Percentiles rank a stretch among this genome's conserved stretches.
phyloP scores from a whole-genome alignment of 23 tunicate genomes.

The Halocynthia aurantium region DNA sequence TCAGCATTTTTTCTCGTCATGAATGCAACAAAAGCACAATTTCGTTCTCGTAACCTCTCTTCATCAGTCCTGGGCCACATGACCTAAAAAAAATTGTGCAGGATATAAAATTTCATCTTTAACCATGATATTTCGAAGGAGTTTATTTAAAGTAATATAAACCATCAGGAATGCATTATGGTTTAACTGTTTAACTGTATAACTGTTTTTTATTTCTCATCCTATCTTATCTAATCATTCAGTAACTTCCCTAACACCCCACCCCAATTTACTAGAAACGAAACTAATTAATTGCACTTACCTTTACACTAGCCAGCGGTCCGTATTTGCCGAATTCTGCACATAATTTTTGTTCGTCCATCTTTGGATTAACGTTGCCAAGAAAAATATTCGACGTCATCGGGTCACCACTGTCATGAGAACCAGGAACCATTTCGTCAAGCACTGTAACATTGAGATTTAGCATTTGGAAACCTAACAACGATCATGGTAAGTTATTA shows the following conservation, averaged over 20 bases:
- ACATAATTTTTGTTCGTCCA: conserved; percentile 90
- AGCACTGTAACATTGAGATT: conserved; percentile 39
- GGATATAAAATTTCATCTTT: too few relatives aligned
- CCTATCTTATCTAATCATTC: too few relatives aligned
- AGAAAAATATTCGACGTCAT: conserved; percentile 89
- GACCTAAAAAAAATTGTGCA: conserved; percentile 18
- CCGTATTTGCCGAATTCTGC: conserved; percentile 92
- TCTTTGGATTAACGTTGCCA: conserved; percentile 86
- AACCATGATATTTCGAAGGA: too few relatives aligned
- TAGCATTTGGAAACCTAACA: not conserved
- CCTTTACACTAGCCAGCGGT: conserved; percentile 98
- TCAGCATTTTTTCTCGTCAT: conserved; percentile 96
- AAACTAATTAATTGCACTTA: not conserved
- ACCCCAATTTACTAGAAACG: too few relatives aligned
- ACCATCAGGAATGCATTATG: too few relatives aligned
- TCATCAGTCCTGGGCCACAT: conserved; percentile 99
- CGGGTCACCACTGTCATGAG: conserved; percentile 83
- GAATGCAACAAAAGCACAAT: conserved; percentile 96
- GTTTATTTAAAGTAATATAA: too few relatives aligned
- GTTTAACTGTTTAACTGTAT: too few relatives aligned
- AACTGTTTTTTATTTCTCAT: too few relatives aligned
- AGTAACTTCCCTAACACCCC: too few relatives aligned
- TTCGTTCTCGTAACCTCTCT: conserved; percentile 74
- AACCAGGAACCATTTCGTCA: conserved; percentile 86
- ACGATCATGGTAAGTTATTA: not conserved